These are phyloP conservation scores for Dreissena rostriformis DNA, from an alignment of 1,140 invertebrate species.

Conservation along the genomic window DNA sequence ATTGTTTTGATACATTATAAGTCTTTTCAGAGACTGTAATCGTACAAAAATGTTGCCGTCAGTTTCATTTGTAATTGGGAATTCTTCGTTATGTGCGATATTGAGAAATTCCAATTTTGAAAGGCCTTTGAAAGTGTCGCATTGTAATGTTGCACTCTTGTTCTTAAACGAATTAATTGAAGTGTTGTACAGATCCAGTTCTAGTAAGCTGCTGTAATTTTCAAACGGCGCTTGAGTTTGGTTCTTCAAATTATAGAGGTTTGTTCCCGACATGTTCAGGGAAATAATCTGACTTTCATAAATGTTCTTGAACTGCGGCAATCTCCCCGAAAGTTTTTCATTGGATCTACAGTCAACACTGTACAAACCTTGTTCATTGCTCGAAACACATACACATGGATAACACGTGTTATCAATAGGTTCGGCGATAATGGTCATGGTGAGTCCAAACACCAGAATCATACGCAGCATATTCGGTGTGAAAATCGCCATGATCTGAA, in stretches of 20 bases:
- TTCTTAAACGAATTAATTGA: not conserved
- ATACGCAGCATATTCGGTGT: too few relatives aligned
- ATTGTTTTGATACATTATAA: slow-evolving; percentile 30
- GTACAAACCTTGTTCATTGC: too few relatives aligned
- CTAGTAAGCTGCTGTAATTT: not conserved
- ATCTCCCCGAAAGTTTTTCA: too few relatives aligned
- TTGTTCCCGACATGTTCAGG: slow-evolving; percentile 16
- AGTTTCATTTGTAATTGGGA: slow-evolving; percentile 7
- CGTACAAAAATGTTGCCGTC: not conserved
- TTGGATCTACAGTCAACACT: too few relatives aligned
- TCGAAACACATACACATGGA: too few relatives aligned
- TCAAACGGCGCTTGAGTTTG: not conserved
- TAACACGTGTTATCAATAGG: too few relatives aligned
- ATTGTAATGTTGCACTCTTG: not conserved
- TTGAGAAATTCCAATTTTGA: slow-evolving; percentile 14
- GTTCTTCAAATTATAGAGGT: not conserved
- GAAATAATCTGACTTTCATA: too few relatives aligned
- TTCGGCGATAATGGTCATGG: too few relatives aligned
- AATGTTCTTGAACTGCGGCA: too few relatives aligned
- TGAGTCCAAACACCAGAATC: too few relatives aligned
- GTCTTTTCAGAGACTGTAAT: not conserved
- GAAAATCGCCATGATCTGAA: too few relatives aligned
- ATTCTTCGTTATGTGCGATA: slow-evolving; percentile 13
- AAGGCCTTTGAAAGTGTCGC: not conserved
- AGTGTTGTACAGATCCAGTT: slow-evolving; percentile 24